Conservation (phyloP, 2,888 invertebrate species). For the Eupeodes luniger region DNA sequence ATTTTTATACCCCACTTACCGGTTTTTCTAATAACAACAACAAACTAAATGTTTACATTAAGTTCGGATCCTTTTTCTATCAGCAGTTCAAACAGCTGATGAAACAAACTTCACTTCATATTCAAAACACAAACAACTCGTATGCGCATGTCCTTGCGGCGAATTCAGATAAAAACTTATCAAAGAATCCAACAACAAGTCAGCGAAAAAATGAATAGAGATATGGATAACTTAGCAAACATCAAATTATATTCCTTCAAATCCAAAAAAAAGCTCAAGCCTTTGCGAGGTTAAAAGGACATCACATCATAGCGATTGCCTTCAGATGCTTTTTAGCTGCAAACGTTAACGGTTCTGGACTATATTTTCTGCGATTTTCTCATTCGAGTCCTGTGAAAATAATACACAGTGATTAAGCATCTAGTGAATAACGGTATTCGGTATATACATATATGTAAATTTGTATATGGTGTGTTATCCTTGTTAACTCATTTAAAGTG, state of each 20-base stretch:
- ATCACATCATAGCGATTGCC: conserved; percentile 62
- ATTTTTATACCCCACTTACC: conserved; percentile 14
- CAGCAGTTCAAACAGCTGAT: conserved; percentile 50
- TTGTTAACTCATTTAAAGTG: conserved; percentile 64
- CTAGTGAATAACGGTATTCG: conserved; percentile 48
- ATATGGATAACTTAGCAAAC: not conserved
- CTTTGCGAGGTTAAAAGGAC: conserved; percentile 68
- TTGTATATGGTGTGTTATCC: conserved; percentile 41
- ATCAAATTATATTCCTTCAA: not conserved
- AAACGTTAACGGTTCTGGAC: conserved; percentile 55
- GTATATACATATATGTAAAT: conserved; percentile 12
- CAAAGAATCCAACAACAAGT: conserved; percentile 31
- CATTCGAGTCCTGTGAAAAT: not conserved
- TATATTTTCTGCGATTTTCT: conserved; percentile 6
- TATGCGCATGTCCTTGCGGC: conserved; percentile 68
- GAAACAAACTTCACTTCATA: conserved; percentile 20
- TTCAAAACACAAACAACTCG: conserved; percentile 62
- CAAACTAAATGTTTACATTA: conserved; percentile 6
- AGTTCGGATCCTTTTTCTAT: not conserved
- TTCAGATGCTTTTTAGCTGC: conserved; percentile 68
- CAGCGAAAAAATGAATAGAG: conserved; percentile 49
- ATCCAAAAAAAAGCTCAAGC: conserved; percentile 48
- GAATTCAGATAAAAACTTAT: conserved; percentile 44
- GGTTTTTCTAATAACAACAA: conserved; percentile 8
- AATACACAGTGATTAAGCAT: conserved; percentile 30